Percentiles rank a stretch among this genome's conserved stretches.
These are phyloP conservation scores for Cheilosia impressa DNA, from an alignment of 2,888 invertebrate genomes.

Conservation along the genomic window DNA sequence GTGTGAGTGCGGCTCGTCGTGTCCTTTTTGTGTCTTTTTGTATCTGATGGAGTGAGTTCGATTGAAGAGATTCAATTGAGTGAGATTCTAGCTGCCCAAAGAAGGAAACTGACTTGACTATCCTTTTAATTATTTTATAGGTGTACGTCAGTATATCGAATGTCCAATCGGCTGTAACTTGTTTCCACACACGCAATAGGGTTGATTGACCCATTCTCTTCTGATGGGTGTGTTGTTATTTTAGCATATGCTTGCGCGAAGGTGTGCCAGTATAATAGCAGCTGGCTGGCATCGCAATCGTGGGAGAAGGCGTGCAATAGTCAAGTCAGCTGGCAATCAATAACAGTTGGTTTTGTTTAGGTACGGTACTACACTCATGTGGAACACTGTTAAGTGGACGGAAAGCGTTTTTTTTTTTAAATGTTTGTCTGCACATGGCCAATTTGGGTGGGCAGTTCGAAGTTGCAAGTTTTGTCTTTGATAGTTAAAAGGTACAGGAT, in stretches of 20 bases:
- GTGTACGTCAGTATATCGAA: not conserved
- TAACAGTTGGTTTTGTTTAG: slow-evolving; percentile 1
- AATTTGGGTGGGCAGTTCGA: no score
- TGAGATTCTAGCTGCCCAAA: slow-evolving; percentile 10
- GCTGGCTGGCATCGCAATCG: slow-evolving; percentile 23
- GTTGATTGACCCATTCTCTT: slow-evolving; percentile 56
- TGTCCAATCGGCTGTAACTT: not conserved
- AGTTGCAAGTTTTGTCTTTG: no score
- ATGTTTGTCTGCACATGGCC: no score
- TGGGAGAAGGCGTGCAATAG: slow-evolving; percentile 9
- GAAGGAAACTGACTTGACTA: not conserved
- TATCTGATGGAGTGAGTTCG: slow-evolving; percentile 50
- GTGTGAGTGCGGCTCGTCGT: not conserved
- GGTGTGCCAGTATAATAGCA: slow-evolving; percentile 38
- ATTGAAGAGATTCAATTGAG: slow-evolving; percentile 32
- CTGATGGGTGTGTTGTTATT: slow-evolving; percentile 46
- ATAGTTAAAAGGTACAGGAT: no score
- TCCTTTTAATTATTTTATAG: slow-evolving; percentile 3
- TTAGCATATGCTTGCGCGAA: slow-evolving; percentile 16
- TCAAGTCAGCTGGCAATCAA: slow-evolving; percentile 12
- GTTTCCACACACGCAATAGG: slow-evolving; percentile 17
- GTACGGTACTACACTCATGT: no score
- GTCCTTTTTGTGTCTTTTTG: slow-evolving; percentile 17
- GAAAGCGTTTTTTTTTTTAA: not conserved
- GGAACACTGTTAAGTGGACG: no score